Evolutionary conservation across 2,888 invertebrate genomes (phyloP).

Genomic region (Sceliomorpha sp.): DNA sequence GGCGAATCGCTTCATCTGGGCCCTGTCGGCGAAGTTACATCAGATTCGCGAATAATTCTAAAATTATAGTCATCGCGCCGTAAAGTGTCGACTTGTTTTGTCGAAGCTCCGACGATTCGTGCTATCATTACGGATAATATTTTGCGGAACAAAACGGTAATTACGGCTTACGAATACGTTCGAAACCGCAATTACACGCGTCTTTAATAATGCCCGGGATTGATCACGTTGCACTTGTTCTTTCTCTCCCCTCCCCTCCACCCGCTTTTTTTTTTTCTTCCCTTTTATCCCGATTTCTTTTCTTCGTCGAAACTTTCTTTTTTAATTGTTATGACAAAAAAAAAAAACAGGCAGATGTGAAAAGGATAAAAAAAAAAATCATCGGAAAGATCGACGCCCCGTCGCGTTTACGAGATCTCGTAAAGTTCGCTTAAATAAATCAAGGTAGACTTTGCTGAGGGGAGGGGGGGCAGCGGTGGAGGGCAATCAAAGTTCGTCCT

Average conservation of each 20-base stretch:
- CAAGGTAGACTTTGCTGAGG: too few relatives aligned
- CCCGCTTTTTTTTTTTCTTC: too few relatives aligned
- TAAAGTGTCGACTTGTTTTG: constrained; percentile 41
- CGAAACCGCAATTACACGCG: constrained; percentile 47
- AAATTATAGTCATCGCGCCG: constrained; percentile 41
- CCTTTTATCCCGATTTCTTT: too few relatives aligned
- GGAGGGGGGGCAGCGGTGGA: too few relatives aligned
- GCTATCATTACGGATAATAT: constrained; percentile 48
- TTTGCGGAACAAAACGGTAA: constrained; percentile 55
- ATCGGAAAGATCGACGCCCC: too few relatives aligned
- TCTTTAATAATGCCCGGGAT: constrained; percentile 42
- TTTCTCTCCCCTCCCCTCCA: too few relatives aligned
- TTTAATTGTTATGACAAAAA: too few relatives aligned
- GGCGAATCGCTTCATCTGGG: constrained; percentile 6
- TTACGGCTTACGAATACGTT: constrained; percentile 44
- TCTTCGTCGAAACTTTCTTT: too few relatives aligned
- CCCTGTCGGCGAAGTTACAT: not conserved
- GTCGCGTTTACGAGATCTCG: too few relatives aligned
- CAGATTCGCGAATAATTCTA: constrained; percentile 29
- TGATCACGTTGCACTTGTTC: constrained; percentile 5
- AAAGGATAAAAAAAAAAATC: too few relatives aligned
- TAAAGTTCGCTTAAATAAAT: too few relatives aligned
- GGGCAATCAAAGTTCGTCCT: not conserved
- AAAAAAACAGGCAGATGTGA: too few relatives aligned
- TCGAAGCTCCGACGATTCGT: constrained; percentile 41